Percentiles rank a stretch among this genome's conserved stretches.
These are phyloP conservation scores for Syrista parreyssii DNA, from an alignment of 2,888 invertebrate species.

Conservation along the genomic window DNA sequence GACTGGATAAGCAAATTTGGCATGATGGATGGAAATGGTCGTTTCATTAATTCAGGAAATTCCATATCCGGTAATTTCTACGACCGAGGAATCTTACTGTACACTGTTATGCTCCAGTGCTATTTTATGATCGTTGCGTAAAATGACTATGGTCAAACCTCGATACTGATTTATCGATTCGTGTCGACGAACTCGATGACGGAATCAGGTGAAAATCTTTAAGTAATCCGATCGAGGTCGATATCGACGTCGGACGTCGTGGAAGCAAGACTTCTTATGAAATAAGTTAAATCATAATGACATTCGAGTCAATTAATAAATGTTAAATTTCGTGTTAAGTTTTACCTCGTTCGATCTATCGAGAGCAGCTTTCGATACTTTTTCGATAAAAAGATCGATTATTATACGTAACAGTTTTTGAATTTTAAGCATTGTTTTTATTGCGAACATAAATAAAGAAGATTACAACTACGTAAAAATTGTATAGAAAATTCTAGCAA, in stretches of 20 bases:
- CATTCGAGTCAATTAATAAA: neutral
- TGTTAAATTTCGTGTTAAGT: conserved; percentile 15
- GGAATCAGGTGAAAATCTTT: neutral
- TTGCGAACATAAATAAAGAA: too few relatives aligned
- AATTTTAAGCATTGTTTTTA: too few relatives aligned
- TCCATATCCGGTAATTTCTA: neutral
- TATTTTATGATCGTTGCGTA: conserved; percentile 1
- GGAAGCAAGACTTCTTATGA: too few relatives aligned
- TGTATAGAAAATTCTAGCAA: too few relatives aligned
- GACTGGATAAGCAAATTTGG: conserved; percentile 15
- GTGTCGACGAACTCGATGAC: neutral
- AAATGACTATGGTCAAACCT: neutral
- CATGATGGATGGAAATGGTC: conserved; percentile 14
- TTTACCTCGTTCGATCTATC: conserved; percentile 3
- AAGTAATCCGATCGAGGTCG: neutral
- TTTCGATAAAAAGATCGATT: too few relatives aligned
- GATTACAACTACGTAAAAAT: too few relatives aligned
- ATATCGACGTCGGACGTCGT: too few relatives aligned
- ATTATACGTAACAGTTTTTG: too few relatives aligned
- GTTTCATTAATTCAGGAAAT: neutral
- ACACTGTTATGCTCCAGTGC: neutral
- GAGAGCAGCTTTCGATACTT: too few relatives aligned
- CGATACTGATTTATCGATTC: neutral
- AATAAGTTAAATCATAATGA: too few relatives aligned
- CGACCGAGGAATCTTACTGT: neutral